phyloP scores from a whole-genome alignment of 2,888 invertebrate species.

The Petrophora chlorosata region DNA sequence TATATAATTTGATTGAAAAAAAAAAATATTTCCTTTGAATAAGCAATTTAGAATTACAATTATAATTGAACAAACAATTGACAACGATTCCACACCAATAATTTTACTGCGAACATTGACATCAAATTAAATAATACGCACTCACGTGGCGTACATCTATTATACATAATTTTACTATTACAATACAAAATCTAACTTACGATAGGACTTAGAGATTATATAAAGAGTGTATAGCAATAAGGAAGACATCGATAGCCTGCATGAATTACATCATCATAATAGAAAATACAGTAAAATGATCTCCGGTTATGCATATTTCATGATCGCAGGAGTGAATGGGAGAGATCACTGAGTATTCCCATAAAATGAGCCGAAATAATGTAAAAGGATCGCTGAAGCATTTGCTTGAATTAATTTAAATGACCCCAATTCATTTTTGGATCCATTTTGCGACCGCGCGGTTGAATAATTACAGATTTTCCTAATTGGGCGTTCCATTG shows the following conservation, averaged over 20 bases:
- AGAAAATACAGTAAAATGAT: constrained; percentile 59
- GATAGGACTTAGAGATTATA: constrained; percentile 69
- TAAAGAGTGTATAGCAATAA: constrained; percentile 82
- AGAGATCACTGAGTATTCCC: constrained; percentile 13
- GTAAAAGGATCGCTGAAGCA: constrained; percentile 15
- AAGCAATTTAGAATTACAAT: neutral
- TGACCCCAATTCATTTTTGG: constrained; percentile 26
- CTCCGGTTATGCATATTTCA: constrained; percentile 20
- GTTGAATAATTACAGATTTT: constrained; percentile 27
- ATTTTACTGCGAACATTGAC: constrained; percentile 1
- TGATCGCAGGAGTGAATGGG: constrained; percentile 26
- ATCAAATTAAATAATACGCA: neutral
- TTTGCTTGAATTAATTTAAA: constrained; percentile 28
- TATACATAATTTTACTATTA: constrained; percentile 22
- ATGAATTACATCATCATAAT: constrained; percentile 71
- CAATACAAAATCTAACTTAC: constrained; percentile 72
- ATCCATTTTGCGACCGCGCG: constrained; percentile 19
- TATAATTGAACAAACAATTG: constrained; percentile 3
- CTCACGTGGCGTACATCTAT: constrained; percentile 6
- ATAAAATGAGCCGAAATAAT: constrained; percentile 16
- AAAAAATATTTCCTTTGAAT: too few species aligned
- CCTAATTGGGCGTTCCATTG: constrained; percentile 20
- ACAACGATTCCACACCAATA: neutral
- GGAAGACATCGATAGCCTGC: constrained; percentile 84
- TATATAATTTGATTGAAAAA: too few species aligned